Evolutionary conservation across 2,113 vertebrate genomes (phyloP), one percentile per base, ranked within the genome.

Genomic region (Chaetops frenatus): DNA sequence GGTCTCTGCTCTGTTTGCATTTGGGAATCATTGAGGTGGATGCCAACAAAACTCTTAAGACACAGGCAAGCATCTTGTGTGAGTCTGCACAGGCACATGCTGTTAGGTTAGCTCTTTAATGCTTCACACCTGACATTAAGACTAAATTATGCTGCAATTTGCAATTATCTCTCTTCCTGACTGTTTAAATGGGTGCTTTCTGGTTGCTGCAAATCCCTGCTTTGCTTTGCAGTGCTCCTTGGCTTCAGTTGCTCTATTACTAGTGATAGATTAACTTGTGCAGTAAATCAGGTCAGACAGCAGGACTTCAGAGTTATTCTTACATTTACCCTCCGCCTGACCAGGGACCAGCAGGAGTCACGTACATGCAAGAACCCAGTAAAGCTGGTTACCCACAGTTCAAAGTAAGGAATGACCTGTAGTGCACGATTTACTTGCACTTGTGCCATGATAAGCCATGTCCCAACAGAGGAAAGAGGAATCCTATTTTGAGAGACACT

Each of bases 111-210:
- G 42, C 42, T 94, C 51, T 60, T 83, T 90, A 54, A 71, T 81
- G 86, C 67, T 96, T 82, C 91, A 66, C 51, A 92, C 77, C 73
- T 47, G 78, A 87, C 44, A 78, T 77, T 84, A 94, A 93, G 48
- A 66, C 87, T 88, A 86, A 87, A 94, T 95, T 96, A 58, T 19
- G 62, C 92, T 81, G 78, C 64, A 90, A 83, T 81, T 97, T 95
- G 86, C 54, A 91, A 19, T 90, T 95, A 67, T 81, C 51, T 83
- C 47, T 93, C 56, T 87, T 91, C 64, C 73, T 70, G 54, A 16
- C 66, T 81, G 7, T 97, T 71, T 90, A 95, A 95, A 86, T 83
- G 53, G 3, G 27, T 72, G 33, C n/a, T 47, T 91, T 88, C 91
- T 76, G 33, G 33, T 71, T 80, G 15, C 71, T 96, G 57, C 81